phyloP scores from a whole-genome alignment of 2,797 vertebrate species.

The Argentina silus region DNA sequence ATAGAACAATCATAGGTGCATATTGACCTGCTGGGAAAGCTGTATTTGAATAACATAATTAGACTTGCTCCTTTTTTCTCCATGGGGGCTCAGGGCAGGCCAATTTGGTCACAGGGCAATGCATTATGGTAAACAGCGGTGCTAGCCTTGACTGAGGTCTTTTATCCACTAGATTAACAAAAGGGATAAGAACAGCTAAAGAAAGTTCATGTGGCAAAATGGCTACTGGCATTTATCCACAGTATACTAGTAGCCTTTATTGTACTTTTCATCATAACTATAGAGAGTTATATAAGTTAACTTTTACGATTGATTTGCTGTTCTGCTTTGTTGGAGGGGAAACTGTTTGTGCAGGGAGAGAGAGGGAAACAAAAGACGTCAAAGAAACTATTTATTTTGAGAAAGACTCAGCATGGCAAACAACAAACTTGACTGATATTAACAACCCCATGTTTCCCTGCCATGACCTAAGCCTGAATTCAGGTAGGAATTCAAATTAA shows the following conservation, averaged over 20 bases:
- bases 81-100: not conserved
- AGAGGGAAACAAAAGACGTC: too few relatives aligned
- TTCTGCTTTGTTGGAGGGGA: not conserved
- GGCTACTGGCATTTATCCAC: not conserved
- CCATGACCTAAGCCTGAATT: not conserved
- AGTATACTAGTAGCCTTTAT: not conserved
- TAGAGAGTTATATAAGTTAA: not conserved
- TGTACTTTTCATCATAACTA: not conserved
- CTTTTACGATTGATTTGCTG: not conserved
- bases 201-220: not conserved
- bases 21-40: not conserved
- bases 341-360: not conserved
- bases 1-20: not conserved
- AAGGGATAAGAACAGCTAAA: not conserved
- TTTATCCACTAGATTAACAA: not conserved
- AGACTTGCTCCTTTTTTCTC: not conserved
- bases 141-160: slow-evolving; percentile 3
- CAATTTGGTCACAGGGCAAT: slow-evolving; percentile 14
- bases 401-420: too few relatives aligned
- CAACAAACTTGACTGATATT: too few relatives aligned
- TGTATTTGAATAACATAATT: not conserved
- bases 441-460: not conserved
- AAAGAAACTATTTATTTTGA: too few relatives aligned
- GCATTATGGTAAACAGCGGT: slow-evolving; percentile 18
- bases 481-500: not conserved